Conservation (phyloP, 2,113 vertebrate genomes). For the Bettongia penicillata region DNA sequence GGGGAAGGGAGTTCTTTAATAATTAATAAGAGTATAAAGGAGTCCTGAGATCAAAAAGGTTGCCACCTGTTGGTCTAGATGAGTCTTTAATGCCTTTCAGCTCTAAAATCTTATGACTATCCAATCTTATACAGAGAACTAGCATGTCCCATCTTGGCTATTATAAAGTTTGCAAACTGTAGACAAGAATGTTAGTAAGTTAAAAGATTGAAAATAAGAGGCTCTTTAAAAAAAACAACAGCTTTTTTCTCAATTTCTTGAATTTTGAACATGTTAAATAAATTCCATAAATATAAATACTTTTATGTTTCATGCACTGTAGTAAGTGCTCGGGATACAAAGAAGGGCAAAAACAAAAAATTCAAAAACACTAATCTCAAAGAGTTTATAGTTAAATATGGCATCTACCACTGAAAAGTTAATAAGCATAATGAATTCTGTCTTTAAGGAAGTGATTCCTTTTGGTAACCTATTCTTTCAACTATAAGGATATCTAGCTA, state of each 20-base stretch:
- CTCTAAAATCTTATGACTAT: not conserved
- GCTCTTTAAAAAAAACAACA: too few species aligned
- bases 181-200: too few species aligned
- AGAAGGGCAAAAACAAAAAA: not conserved
- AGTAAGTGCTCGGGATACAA: not conserved
- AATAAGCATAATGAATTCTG: not conserved
- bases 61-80: not conserved
- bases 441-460: too few species aligned
- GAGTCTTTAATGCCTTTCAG: not conserved
- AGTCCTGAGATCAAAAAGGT: not conserved
- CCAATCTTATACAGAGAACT: not conserved
- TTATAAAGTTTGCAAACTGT: not conserved
- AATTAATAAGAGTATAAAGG: not conserved
- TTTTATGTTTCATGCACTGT: not conserved
- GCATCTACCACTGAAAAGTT: not conserved
- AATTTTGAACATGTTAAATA: not conserved
- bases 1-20: not conserved
- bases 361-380: not conserved
- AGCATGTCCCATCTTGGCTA: not conserved
- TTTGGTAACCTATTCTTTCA: not conserved
- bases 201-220: too few species aligned
- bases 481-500: too few species aligned
- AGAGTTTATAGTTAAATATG: not conserved
- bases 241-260: not conserved
- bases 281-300: not conserved